Evolutionary conservation across 1,140 invertebrate genomes (phyloP).

Genomic region (Panulirus ornatus): DNA sequence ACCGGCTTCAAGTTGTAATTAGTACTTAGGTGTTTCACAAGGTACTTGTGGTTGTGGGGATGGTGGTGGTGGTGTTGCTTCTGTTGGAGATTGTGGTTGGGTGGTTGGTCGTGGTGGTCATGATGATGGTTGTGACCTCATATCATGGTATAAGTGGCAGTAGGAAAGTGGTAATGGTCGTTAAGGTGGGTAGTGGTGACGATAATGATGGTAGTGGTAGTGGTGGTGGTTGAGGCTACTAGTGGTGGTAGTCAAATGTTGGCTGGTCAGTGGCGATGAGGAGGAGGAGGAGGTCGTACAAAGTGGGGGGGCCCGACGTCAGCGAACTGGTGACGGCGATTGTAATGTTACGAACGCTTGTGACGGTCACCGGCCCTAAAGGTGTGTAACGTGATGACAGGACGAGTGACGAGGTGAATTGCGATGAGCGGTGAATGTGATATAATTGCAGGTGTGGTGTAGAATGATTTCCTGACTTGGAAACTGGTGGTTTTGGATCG

Average conservation of each 20-base stretch:
- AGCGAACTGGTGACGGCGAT: no score
- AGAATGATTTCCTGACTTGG: no score
- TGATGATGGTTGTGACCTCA: not conserved
- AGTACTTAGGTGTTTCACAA: not conserved
- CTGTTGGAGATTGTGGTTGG: not conserved
- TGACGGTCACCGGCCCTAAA: no score
- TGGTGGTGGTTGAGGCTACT: not conserved
- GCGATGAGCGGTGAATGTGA: no score
- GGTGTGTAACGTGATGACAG: no score
- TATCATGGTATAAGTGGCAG: no score
- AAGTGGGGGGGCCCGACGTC: not conserved
- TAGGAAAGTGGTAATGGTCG: not conserved
- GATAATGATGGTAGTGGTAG: not conserved
- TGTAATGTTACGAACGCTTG: no score
- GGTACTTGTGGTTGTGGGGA: not conserved
- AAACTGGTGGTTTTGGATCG: no score
- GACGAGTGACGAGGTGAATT: no score
- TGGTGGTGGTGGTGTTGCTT: not conserved
- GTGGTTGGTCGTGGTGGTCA: not conserved
- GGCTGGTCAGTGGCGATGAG: not conserved
- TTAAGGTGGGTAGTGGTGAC: not conserved
- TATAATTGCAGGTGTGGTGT: no score
- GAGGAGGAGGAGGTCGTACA: no score
- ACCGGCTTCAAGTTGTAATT: slow-evolving; percentile 6
- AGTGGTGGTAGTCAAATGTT: not conserved